Evolutionary conservation across 1,140 invertebrate species (phyloP).

Genomic region (Heliothis subflexa): DNA sequence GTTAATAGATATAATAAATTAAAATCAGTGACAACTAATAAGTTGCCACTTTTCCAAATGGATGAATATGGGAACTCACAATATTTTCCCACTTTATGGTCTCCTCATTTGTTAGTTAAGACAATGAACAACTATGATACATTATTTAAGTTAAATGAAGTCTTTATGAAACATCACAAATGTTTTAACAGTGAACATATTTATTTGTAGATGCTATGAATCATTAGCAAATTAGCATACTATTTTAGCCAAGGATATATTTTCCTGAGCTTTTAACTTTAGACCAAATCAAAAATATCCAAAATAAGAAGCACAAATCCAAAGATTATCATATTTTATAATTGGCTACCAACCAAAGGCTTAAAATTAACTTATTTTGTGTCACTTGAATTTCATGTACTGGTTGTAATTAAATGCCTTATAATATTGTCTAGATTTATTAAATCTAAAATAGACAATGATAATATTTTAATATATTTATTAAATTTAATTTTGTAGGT

Average conservation of each 20-base stretch:
- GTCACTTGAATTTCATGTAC: constrained; percentile 74
- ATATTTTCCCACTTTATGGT: constrained; percentile 63
- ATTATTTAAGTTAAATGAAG: constrained; percentile 59
- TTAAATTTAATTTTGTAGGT: constrained; percentile 78
- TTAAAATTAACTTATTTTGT: constrained; percentile 71
- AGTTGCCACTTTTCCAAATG: constrained; percentile 23
- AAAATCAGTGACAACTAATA: constrained; percentile 23
- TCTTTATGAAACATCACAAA: constrained; percentile 70
- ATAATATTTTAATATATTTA: constrained; percentile 85
- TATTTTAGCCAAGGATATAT: constrained; percentile 30
- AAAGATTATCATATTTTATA: constrained; percentile 67
- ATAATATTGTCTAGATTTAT: constrained; percentile 71
- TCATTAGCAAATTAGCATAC: constrained; percentile 40
- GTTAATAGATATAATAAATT: constrained; percentile 56
- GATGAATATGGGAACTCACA: constrained; percentile 25
- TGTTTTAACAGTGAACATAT: constrained; percentile 59
- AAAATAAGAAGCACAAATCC: constrained; percentile 58
- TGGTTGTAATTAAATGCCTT: constrained; percentile 68
- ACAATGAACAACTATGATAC: constrained; percentile 70
- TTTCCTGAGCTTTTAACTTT: constrained; percentile 28
- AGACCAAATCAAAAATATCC: constrained; percentile 43
- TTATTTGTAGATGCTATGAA: constrained; percentile 50
- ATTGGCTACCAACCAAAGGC: constrained; percentile 81
- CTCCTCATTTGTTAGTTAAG: constrained; percentile 58
- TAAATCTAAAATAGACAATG: constrained; percentile 76